Base-by-base conservation (phyloP, 2,797 vertebrate genomes). In the Darevskia nairensis region DNA sequence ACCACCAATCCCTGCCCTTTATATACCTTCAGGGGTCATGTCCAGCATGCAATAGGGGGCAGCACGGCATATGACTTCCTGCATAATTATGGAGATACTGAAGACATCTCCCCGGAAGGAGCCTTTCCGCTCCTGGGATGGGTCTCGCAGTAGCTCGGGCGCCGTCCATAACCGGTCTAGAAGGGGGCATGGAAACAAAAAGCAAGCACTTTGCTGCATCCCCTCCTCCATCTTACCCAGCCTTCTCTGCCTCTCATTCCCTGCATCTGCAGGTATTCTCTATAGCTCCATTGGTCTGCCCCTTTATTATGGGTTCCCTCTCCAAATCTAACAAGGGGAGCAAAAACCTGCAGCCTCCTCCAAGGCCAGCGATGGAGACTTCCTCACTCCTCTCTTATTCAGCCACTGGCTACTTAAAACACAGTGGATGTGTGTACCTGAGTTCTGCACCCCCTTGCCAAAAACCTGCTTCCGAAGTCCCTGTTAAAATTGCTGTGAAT, bases 101-200 rank as follows among this genome's bases (percentile, higher is more conserved):
- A 98, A 99, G 68, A 99, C 94, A 2, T 99, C 98, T 0, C 97
- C 98, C 0, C 55, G 1, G 82, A 96, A 96, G 0, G 97, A 97
- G 0, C 98, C 98, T 27, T 79, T 97, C 0, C 90, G 93, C 88
- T 96, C 96, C 94, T 97, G 50, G 1, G 9, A 89, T 0, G 93
- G 55, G 82, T 94, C 96, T 71, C 98, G 95, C 84, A 99, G 96
- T 88, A 98, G 90, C 94, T 99, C 99, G 0, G 98, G 98, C 1
- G 98, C 98, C 0, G 98, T 98, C 98, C 98, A 99, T 0, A 98
- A 96, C 85, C 97, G 94, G 82, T 98, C 98, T 99, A 94, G 27
- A 68, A 64, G 11, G 59, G 2, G 74, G 9, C 29, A 61, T 8
- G 13, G 23, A 55, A 55, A 21, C 8, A 3, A 35, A 44, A 59